Conservation (phyloP, 2,888 invertebrate genomes). For the Eristalis intricaria region DNA sequence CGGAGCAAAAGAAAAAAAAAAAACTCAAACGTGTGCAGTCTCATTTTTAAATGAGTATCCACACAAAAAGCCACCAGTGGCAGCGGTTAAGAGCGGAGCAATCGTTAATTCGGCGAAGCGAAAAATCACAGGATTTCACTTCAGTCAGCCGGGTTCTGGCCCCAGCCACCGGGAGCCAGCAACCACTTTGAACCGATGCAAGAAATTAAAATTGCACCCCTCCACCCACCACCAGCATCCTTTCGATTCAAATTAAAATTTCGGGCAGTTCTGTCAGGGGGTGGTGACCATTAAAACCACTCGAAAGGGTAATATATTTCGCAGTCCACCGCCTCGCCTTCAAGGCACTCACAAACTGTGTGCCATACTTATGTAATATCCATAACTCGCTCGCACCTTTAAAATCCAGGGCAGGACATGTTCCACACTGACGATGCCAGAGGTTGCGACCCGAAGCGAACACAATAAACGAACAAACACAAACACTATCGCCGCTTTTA, state of each 20-base stretch:
- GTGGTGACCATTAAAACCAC: not conserved
- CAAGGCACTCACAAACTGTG: no score
- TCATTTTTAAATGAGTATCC: constrained; percentile 47
- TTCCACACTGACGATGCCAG: not conserved
- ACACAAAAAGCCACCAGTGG: constrained; percentile 27
- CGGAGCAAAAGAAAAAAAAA: constrained; percentile 3
- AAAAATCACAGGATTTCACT: constrained; percentile 37
- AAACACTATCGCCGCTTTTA: not conserved
- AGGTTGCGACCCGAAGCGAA: not conserved
- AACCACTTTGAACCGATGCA: not conserved
- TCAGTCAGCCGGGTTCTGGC: not conserved
- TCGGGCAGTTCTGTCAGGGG: not conserved
- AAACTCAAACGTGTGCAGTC: constrained; percentile 39
- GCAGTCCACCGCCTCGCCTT: not conserved
- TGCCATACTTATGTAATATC: not conserved
- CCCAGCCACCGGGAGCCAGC: not conserved
- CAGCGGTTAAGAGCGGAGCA: constrained; percentile 16
- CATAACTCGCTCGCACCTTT: not conserved
- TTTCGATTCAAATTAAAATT: constrained; percentile 37
- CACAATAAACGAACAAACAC: not conserved
- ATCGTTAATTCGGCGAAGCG: constrained; percentile 38
- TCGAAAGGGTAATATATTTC: not conserved
- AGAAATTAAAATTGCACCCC: constrained; percentile 11
- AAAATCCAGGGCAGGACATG: not conserved
- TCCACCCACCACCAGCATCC: not conserved